Evolutionary conservation across 1,140 invertebrate genomes (phyloP).

Genomic region (Branchinecta lynchi): DNA sequence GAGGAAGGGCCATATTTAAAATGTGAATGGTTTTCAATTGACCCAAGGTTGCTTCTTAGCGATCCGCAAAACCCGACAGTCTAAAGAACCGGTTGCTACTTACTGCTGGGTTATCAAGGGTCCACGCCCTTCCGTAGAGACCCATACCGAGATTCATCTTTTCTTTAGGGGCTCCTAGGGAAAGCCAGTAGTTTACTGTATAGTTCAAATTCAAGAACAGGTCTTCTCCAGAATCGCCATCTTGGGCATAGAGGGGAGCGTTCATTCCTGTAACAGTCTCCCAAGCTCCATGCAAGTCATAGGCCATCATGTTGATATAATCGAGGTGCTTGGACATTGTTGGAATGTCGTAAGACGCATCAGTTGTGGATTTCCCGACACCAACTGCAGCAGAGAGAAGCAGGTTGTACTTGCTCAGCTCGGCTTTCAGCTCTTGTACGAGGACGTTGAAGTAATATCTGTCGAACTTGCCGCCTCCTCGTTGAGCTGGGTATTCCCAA

Average conservation of each 20-base stretch:
- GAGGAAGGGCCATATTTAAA: no score
- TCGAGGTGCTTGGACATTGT: slow-evolving; percentile 9
- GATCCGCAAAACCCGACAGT: no score
- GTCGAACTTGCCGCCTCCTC: slow-evolving; percentile 38
- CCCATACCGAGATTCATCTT: slow-evolving; percentile 50
- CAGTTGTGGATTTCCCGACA: slow-evolving; percentile 25
- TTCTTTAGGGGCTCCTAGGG: slow-evolving; percentile 36
- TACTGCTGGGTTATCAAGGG: slow-evolving; percentile 32
- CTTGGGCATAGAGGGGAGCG: slow-evolving; percentile 24
- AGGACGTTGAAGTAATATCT: slow-evolving; percentile 27
- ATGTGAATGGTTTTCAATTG: no score
- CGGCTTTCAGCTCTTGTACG: slow-evolving; percentile 27
- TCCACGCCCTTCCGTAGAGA: slow-evolving; percentile 49
- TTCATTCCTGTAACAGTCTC: slow-evolving; percentile 26
- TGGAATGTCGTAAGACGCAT: slow-evolving; percentile 10
- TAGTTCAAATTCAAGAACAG: slow-evolving; percentile 23
- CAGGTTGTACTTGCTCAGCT: slow-evolving; percentile 25
- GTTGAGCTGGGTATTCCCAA: slow-evolving; percentile 58
- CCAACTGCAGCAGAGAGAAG: slow-evolving; percentile 29
- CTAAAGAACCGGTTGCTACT: neutral
- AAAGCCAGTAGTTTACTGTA: slow-evolving; percentile 33
- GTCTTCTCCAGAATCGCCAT: neutral
- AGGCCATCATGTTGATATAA: slow-evolving; percentile 27
- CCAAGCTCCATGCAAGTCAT: slow-evolving; percentile 28
- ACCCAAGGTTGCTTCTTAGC: no score